Percentiles rank a stretch among this genome's conserved stretches.
Evolutionary conservation across 2,113 vertebrate species (phyloP).

Genomic region (Sturnira hondurensis): DNA sequence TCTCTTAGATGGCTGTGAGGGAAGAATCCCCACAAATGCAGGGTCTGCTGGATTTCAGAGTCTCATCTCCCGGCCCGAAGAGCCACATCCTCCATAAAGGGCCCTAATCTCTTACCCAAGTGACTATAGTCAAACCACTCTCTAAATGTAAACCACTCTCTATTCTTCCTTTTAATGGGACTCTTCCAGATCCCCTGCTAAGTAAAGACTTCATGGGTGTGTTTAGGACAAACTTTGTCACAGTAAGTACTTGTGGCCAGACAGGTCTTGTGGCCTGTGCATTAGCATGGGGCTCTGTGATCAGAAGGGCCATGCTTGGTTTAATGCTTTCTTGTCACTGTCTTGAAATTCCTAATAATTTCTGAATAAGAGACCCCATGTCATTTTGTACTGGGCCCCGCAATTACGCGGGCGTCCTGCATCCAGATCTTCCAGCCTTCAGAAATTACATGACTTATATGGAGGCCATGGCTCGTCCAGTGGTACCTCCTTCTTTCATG

Average conservation of each 20-base stretch:
- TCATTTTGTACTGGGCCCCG: background rate
- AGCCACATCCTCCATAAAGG: background rate
- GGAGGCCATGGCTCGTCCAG: background rate
- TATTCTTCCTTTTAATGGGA: background rate
- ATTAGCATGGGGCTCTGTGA: background rate
- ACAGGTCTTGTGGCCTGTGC: background rate
- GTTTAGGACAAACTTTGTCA: background rate
- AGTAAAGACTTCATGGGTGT: background rate
- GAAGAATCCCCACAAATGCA: background rate
- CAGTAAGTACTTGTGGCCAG: background rate
- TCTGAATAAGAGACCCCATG: background rate
- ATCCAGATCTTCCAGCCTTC: background rate
- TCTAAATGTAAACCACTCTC: background rate
- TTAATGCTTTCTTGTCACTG: background rate
- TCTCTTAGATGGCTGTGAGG: background rate
- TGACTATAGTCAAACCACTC: background rate
- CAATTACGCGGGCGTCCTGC: background rate
- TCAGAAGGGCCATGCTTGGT: background rate
- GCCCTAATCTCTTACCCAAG: background rate
- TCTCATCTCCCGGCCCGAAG: background rate
- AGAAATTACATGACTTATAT: background rate
- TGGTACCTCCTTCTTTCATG: background rate
- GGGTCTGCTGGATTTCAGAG: background rate
- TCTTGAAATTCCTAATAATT: background rate
- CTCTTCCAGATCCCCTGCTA: background rate